Base-by-base conservation (phyloP, 2,113 vertebrate genomes). In the Meriones unguiculatus region DNA sequence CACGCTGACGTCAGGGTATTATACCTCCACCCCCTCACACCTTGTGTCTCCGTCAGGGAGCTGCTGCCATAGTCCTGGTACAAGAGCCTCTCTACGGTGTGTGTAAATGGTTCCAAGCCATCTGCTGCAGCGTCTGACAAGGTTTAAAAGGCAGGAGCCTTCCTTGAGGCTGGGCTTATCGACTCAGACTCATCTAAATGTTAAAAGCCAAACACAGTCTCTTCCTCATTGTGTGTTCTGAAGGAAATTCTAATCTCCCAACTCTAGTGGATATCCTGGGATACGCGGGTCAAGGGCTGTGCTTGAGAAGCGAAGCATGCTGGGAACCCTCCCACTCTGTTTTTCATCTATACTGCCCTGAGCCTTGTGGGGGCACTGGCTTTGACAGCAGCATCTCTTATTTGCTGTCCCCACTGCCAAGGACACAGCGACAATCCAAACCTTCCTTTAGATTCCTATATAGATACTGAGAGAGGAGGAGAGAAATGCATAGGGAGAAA, bases 241-340 rank as follows among this genome's bases (percentile, higher is more conserved):
- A 64, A 73, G 78, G 73, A 87, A 87, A 67, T 73, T 90, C 92
- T 73, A 54, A 90, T 78, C 64, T 84, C 59, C 8, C 65, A 80
- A 57, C 64, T 73, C 89, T 73, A 78, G 77, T 52, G 62, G 94
- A 38, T n/a, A 64, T 46, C 64, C 11, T 10, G 69, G 54, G 50
- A 24, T 1, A 1, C 12, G 15, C 11, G 46, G 32, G 20, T 52
- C 75, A 54, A 84, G 85, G 77, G 75, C 46, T 88, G 12, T 41
- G 4, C 15, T 87, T 2, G 30, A 54, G 50, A n/a, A 78, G 57
- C 82, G 46, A 65, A 87, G 35, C 35, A 38, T 59, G 59, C 76
- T 72, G 64, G 75, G 65, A 92, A 13, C 69, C n/a, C 41, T 84
- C 13, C 1, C 24, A 64, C 59, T 64, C 73, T 89, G 54, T 72